A percentile compares a stretch with the other conserved stretches of the same genome.
Conservation (phyloP, 1,140 invertebrate species). For the Heliconius hewitsoni region DNA sequence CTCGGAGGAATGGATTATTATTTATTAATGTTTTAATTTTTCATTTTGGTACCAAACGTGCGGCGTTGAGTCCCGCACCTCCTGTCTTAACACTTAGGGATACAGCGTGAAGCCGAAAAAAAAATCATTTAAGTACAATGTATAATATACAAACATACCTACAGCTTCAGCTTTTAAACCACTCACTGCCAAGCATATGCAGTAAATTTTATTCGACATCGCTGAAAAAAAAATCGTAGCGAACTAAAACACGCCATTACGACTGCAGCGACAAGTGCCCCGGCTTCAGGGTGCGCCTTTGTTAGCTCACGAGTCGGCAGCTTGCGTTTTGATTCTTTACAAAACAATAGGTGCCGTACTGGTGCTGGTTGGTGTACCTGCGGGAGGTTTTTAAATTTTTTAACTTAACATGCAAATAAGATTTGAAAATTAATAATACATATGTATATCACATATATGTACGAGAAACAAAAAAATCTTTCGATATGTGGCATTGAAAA, state of each 20-base stretch:
- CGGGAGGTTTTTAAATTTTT: background rate
- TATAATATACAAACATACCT: background rate
- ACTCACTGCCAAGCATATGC: background rate
- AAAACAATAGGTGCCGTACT: background rate
- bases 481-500: too few species aligned
- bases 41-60: too few species aligned
- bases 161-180: background rate
- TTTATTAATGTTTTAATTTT: too few species aligned
- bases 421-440: background rate
- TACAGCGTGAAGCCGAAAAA: too few species aligned
- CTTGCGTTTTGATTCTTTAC: background rate
- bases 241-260: slow-evolving; percentile 6
- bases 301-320: background rate
- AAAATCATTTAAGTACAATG: too few species aligned
- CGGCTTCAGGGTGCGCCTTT: slow-evolving; percentile 2
- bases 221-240: slow-evolving; percentile 8
- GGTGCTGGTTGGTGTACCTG: background rate
- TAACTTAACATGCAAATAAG: background rate
- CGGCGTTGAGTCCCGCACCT: too few species aligned
- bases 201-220: slow-evolving; percentile 6
- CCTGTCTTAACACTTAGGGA: too few species aligned
- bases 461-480: background rate
- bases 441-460: background rate
- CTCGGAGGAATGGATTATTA: too few species aligned
- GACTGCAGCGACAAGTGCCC: slow-evolving; percentile 9